Base-by-base conservation (phyloP, 2,797 vertebrate genomes). In the Mormyrus hasselquistii region DNA sequence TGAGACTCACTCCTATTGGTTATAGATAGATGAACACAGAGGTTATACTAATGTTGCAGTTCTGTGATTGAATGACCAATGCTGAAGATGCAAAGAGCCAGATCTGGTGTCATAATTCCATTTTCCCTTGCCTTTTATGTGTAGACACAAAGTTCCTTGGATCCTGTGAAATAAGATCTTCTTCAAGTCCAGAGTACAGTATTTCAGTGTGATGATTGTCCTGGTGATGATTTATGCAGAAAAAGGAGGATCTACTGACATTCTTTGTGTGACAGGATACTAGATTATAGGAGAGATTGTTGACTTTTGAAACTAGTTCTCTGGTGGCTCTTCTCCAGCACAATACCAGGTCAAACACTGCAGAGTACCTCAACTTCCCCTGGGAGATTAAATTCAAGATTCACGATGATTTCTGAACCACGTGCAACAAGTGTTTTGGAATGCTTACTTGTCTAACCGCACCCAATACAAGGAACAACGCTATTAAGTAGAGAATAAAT, bases 71-170 rank as follows among this genome's bases (percentile, higher is more conserved):
- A 44, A 79, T 79, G 38, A 44, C 73, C 73, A 79, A n/a, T 79
- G 38, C 73, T 41, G 6, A 53, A 55, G 92, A 91, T 85, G 89
- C 76, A 89, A 93, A 92, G 92, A 90, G 92, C 90, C 88, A 89
- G 92, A 88, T 95, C 90, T 41, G 76, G 92, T 95, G 95, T 94
- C 95, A 93, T 92, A 94, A 93, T 93, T 93, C 93, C 90, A 92
- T 93, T 93, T 93, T 93, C 92, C 90, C 89, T 89, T 85, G 89
- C 86, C 87, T 62, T 89, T 92, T 92, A 92, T 93, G 94, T 95
- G 94, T 91, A 90, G 90, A 91, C 92, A 91, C 93, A 93, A 87
- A 92, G 90, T 87, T 85, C 89, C 88, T 86, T 84, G 90, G 87
- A 65, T 73, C 47, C 84, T 89, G 91, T 92, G 94, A 94, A 95